Conservation (phyloP, 2,888 invertebrate genomes). For the Archaeoteleia sp. region DNA sequence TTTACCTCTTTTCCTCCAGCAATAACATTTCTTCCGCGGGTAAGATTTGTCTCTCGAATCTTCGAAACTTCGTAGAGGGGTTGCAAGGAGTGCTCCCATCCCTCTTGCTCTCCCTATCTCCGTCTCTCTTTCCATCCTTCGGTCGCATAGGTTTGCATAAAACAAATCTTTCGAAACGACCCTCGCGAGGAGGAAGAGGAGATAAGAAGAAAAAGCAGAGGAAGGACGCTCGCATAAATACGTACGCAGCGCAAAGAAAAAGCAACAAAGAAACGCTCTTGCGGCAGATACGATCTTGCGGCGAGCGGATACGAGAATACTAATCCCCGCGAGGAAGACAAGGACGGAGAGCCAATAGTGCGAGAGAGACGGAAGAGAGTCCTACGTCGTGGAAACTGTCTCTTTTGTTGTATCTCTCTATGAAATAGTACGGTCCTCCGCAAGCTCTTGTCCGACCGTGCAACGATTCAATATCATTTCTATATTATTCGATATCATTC, state of each 20-base stretch:
- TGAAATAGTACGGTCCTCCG: constrained; percentile 63
- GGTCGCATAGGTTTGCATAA: constrained; percentile 56
- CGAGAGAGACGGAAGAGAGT: constrained; percentile 41
- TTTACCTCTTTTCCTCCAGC: no score
- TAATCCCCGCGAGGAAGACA: constrained; percentile 64
- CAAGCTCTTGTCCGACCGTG: constrained; percentile 47
- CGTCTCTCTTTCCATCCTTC: constrained; percentile 31
- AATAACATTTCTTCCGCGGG: background rate
- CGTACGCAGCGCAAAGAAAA: constrained; percentile 70
- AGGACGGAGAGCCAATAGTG: constrained; percentile 39
- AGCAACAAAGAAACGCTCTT: constrained; percentile 70
- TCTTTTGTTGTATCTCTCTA: constrained; percentile 65
- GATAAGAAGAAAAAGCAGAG: constrained; percentile 49
- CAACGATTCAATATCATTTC: constrained; percentile 66
- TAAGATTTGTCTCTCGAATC: constrained; percentile 4
- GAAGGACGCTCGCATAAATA: constrained; percentile 67
- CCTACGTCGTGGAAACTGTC: constrained; percentile 55
- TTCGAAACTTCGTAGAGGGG: background rate
- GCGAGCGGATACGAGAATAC: constrained; percentile 73
- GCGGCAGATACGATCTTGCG: constrained; percentile 72
- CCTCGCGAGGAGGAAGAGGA: constrained; percentile 41
- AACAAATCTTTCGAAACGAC: constrained; percentile 63
- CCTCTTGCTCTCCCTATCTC: constrained; percentile 17
- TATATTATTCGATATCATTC: constrained; percentile 56
- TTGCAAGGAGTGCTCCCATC: constrained; percentile 31